Evolutionary conservation across 2,797 vertebrate genomes (phyloP).

Genomic region (Synanceia verrucosa): DNA sequence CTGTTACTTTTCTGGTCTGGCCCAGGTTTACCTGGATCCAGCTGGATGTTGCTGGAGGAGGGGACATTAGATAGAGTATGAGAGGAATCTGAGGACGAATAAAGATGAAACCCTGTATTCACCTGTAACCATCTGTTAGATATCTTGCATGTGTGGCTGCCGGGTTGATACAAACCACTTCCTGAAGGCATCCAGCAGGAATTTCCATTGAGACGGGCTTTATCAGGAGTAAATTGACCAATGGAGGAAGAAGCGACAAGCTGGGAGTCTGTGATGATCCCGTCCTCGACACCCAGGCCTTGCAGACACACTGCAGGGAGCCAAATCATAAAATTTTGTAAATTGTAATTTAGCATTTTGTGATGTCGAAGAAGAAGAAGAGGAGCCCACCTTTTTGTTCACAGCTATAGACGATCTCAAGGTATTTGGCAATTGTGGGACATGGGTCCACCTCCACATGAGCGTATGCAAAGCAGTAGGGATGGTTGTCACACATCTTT

Average conservation of each 20-base stretch:
- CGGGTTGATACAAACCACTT: conserved; percentile 53
- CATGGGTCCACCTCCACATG: conserved; percentile 74
- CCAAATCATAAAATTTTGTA: not conserved
- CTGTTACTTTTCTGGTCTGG: conserved; percentile 79
- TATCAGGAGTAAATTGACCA: conserved; percentile 40
- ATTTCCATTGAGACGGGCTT: conserved; percentile 76
- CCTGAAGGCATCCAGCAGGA: conserved; percentile 84
- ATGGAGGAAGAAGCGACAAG: conserved; percentile 80
- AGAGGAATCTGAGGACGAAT: not conserved
- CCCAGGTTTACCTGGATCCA: conserved; percentile 83
- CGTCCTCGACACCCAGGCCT: conserved; percentile 79
- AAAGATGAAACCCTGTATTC: not conserved
- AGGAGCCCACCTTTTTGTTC: conserved; percentile 78
- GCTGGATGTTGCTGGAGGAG: conserved; percentile 68
- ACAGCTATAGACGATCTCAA: conserved; percentile 82
- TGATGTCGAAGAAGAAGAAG: not conserved
- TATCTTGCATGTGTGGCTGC: not conserved
- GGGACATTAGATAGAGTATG: not conserved
- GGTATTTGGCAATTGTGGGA: conserved; percentile 78
- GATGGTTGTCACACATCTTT: conserved; percentile 77
- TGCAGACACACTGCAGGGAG: conserved; percentile 79
- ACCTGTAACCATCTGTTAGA: not conserved
- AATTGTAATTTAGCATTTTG: not conserved
- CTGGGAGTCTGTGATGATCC: conserved; percentile 74
- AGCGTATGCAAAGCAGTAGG: conserved; percentile 73